Percentiles rank a stretch among this genome's conserved stretches.
Evolutionary conservation across 2,888 invertebrate genomes (phyloP).

Genomic region (Sycophila texana): DNA sequence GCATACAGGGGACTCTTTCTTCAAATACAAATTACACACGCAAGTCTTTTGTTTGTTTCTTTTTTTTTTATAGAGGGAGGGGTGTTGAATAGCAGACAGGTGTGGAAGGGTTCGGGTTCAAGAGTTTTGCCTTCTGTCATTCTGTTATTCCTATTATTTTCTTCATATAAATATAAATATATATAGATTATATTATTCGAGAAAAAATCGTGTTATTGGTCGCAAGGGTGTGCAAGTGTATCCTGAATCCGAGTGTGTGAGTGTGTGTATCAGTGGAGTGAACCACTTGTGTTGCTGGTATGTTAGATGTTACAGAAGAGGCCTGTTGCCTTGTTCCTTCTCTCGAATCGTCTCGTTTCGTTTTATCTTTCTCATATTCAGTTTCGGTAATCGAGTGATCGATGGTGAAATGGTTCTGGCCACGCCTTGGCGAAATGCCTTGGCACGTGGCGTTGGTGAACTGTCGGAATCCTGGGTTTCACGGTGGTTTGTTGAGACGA

Average conservation of each 20-base stretch:
- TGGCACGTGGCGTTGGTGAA: conserved; percentile 44
- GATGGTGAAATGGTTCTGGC: too few relatives aligned
- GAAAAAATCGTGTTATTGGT: conserved; percentile 25
- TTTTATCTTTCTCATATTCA: conserved; percentile 20
- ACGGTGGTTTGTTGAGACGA: conserved; percentile 41
- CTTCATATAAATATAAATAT: too few relatives aligned
- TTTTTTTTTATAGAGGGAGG: too few relatives aligned
- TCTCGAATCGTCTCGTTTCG: conserved; percentile 48
- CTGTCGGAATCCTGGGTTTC: conserved; percentile 46
- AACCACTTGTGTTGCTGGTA: too few relatives aligned
- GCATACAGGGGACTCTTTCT: conserved; percentile 44
- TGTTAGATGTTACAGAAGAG: too few relatives aligned
- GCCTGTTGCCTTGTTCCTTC: too few relatives aligned
- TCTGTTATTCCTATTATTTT: not conserved
- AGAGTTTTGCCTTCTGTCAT: conserved; percentile 44
- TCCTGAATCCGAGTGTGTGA: conserved; percentile 31
- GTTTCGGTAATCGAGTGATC: not conserved
- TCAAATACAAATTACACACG: conserved; percentile 51
- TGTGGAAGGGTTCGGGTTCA: conserved; percentile 48
- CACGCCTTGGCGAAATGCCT: too few relatives aligned
- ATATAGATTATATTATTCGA: too few relatives aligned
- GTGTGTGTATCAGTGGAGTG: not conserved
- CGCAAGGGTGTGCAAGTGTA: conserved; percentile 24
- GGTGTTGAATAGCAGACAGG: conserved; percentile 17
- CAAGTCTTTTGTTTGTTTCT: conserved; percentile 20